Conservation (phyloP, 2,888 invertebrate species). For the Drosophila macrospina region DNA sequence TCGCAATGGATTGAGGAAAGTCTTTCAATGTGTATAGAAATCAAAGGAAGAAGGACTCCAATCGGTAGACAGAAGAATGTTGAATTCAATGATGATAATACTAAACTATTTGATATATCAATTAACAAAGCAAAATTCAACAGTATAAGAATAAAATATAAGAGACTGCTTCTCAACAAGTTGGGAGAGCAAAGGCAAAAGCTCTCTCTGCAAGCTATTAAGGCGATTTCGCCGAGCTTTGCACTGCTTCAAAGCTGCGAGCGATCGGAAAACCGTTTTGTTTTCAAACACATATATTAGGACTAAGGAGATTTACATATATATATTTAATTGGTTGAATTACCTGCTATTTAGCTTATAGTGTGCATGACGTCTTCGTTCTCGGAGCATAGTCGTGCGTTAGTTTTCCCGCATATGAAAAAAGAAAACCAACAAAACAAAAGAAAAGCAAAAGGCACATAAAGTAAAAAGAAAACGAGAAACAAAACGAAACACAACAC, state of each 20-base stretch:
- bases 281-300: conserved; percentile 24
- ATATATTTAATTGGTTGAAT: conserved; percentile 72
- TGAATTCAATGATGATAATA: neutral
- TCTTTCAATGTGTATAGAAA: neutral
- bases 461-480: conserved; percentile 45
- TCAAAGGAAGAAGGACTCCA: neutral
- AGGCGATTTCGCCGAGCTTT: conserved; percentile 32
- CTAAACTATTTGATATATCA: neutral
- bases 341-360: conserved; percentile 95
- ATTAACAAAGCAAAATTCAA: neutral
- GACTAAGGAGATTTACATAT: conserved; percentile 6
- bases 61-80: neutral
- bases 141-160: conserved; percentile 1
- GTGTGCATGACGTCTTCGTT: conserved; percentile 94
- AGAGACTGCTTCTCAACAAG: conserved; percentile 1
- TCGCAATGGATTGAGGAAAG: neutral
- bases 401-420: conserved; percentile 86
- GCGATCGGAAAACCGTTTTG: conserved; percentile 1
- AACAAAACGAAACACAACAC: conserved; percentile 64
- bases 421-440: conserved; percentile 82
- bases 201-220: conserved; percentile 1
- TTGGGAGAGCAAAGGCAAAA: neutral
- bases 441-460: conserved; percentile 58
- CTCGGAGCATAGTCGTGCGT: conserved; percentile 90
- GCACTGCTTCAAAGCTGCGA: conserved; percentile 45